Conservation (phyloP, 2,888 invertebrate species). For the Embidobia sp. region DNA sequence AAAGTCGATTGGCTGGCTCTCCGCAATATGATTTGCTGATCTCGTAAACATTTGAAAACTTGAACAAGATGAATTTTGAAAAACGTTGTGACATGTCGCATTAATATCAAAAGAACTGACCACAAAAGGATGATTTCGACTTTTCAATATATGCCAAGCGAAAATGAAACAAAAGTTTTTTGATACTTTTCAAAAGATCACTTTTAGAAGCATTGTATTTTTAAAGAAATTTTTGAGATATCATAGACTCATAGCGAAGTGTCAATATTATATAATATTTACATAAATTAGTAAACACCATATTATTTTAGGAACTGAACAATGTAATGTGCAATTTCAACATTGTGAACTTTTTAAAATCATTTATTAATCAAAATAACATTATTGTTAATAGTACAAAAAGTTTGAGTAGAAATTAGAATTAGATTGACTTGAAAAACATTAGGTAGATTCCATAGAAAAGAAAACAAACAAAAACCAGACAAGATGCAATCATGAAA, state of each 20-base stretch:
- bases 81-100: too few relatives aligned
- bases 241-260: too few relatives aligned
- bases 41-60: constrained; percentile 32
- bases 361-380: constrained; percentile 12
- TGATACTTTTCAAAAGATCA: too few relatives aligned
- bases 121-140: background rate
- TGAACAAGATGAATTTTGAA: too few relatives aligned
- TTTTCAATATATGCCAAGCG: background rate
- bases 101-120: constrained; percentile 15
- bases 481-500: constrained; percentile 73
- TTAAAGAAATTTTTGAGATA: background rate
- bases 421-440: constrained; percentile 62
- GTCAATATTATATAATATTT: too few relatives aligned
- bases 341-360: too few relatives aligned
- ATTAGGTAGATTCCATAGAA: constrained; percentile 62
- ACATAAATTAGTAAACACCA: too few relatives aligned
- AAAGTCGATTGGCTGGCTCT: constrained; percentile 85
- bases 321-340: too few relatives aligned
- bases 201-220: background rate
- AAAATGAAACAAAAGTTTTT: constrained; percentile 11
- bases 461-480: constrained; percentile 70
- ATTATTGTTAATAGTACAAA: constrained; percentile 71
- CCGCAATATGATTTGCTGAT: constrained; percentile 85
- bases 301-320: too few relatives aligned
- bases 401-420: constrained; percentile 51